Evolutionary conservation across 2,888 invertebrate genomes (phyloP), one percentile per base, ranked within the genome.

Genomic region (Spisula subtruncata): DNA sequence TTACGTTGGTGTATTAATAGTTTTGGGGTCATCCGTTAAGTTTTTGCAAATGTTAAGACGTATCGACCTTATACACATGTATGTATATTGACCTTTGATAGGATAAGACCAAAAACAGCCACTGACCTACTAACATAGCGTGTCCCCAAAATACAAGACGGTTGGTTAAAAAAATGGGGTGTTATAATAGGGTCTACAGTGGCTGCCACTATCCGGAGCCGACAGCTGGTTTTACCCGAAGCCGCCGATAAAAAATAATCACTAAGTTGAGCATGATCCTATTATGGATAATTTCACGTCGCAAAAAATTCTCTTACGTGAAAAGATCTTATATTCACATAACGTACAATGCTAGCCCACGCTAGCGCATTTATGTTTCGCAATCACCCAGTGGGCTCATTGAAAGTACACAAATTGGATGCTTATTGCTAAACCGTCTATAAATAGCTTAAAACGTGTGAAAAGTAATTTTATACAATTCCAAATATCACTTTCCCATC

Each of bases 401-500:
- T 51, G 41, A 25, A 25, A 25, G 25, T 66, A 25, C 16, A 56
- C 1, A 5, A 56, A n/a, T 18, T 56, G 56, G n/a, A 66, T 66
- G 60, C 60, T 66, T 66, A 20, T n/a, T 66, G 60, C 60, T 66
- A 25, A 20, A 66, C 2, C 1, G 10, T 32, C 75, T 75, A 75
- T 32, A 75, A 32, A 75, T 75, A 75, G 32, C 14, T 18, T 75
- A 32, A 6, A 75, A 32, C 75, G 75, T 75, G 75, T 35, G 75
- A 75, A 75, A 41, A 75, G 75, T 75, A 75, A 75, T 75, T 60
- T 32, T 32, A 32, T 32, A 75, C 71, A 6, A 29, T 71, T 32
- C 71, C 14, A 8, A 5, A 41, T 71, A 32, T 71, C 75, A 6
- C 18, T 35, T 75, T 75, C 16, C 32, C 10, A 18, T 32, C 35